phyloP scores from a whole-genome alignment of 2,797 vertebrate species.

The Oophaga sylvatica region DNA sequence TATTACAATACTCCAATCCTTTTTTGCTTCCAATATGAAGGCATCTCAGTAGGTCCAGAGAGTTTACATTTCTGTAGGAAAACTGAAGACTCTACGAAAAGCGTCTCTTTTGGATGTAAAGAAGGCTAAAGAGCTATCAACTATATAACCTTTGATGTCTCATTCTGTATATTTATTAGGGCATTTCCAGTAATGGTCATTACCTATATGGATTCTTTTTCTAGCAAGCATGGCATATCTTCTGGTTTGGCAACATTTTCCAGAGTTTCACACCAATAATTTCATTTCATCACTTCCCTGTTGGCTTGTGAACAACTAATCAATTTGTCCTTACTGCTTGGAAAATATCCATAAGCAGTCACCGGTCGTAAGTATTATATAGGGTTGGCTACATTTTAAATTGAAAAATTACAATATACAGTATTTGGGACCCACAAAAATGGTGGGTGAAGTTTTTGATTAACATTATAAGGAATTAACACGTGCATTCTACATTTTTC shows the following conservation, averaged over 20 bases:
- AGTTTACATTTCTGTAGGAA: not conserved
- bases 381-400: not conserved
- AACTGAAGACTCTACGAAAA: not conserved
- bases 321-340: not conserved
- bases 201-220: not conserved
- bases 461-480: not conserved
- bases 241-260: not conserved
- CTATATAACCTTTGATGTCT: not conserved
- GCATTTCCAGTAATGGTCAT: not conserved
- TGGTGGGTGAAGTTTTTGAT: not conserved
- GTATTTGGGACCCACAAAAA: not conserved
- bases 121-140: not conserved
- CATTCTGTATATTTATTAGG: not conserved
- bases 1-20: not conserved
- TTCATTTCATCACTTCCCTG: not conserved
- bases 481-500: not conserved
- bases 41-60: not conserved
- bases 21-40: not conserved
- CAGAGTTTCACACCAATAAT: not conserved
- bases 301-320: not conserved
- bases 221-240: not conserved
- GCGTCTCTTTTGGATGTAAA: not conserved
- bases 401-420: not conserved
- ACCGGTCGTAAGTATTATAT: not conserved
- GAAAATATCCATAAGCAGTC: not conserved